Base-by-base conservation (phyloP, 2,888 invertebrate species). In the Chrysina gloriosa region DNA sequence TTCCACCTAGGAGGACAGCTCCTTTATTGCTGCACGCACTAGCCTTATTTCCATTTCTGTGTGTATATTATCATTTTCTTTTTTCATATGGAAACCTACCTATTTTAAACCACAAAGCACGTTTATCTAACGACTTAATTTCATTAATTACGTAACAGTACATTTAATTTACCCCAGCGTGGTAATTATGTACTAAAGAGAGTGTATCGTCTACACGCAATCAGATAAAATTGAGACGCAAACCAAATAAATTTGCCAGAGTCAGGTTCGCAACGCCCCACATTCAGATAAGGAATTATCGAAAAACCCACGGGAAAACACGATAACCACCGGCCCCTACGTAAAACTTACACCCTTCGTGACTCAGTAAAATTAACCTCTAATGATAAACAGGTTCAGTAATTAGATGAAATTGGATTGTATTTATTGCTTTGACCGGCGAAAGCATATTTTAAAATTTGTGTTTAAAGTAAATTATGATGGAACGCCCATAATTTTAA, bases 281-380 rank as follows among this genome's bases (percentile, higher is more conserved):
- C 58, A 25, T 34, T 27, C 58, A 58, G 58, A 58, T 58, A 58
- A 58, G 58, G 25, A 39, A 58, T 39, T 58, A 58, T 58, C 58
- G 58, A 58, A 58, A 58, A 58, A 39, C 58, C 58, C 58, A 42
- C 42, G 58, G 58, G 58, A 58, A 39, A 58, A 39, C 58, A 14
- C 39, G 39, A 31, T 31, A 16, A n/a, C 23, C 36, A 11, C 58
- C 23, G 21, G 9, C 21, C 58, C 7, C 14, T 16, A 39, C 39
- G 39, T 58, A 58, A 58, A 58, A 39, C 39, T 36, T 39, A 39
- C 58, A 58, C 58, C 56, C 58, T 58, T 39, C 58, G 58, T 58
- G 58, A 58, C 58, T 58, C 36, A 39, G 42, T 58, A 34, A 58
- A 58, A 25, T 58, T 39, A 58, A 54, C 23, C 54, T 25, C 23